phyloP scores from a whole-genome alignment of 2,888 invertebrate species.

The Megalurothrips usitatus region DNA sequence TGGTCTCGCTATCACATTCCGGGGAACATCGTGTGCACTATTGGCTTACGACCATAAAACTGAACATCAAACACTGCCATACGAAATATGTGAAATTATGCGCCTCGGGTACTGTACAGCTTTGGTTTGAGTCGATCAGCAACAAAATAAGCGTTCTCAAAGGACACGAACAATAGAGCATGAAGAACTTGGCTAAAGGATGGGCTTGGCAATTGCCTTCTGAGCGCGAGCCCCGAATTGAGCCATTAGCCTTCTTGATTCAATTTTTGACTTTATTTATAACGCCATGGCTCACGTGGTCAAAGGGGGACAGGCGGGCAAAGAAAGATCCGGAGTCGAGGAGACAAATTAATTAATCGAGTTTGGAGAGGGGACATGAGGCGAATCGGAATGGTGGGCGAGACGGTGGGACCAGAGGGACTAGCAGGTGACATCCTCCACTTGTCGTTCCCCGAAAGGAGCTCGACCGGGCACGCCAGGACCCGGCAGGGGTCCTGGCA shows the following conservation, averaged over 20 bases:
- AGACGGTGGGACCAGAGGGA: neutral
- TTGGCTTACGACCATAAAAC: no score
- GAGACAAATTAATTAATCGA: conserved; percentile 6
- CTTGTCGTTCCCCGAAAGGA: neutral
- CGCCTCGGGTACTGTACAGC: neutral
- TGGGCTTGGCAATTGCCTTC: neutral
- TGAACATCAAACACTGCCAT: neutral
- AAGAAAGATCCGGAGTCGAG: neutral
- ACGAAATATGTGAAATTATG: neutral
- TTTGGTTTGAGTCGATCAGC: no score
- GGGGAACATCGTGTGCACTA: no score
- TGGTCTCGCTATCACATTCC: no score
- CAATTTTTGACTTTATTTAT: neutral
- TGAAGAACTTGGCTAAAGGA: neutral
- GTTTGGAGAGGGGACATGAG: neutral
- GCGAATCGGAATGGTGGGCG: neutral
- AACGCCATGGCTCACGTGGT: neutral
- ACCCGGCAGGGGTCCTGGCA: neutral
- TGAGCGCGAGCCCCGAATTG: neutral
- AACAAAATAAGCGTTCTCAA: no score
- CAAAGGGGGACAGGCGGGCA: neutral
- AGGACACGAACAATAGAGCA: neutral
- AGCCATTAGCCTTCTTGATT: neutral
- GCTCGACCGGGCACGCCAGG: neutral
- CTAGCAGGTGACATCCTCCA: conserved; percentile 11